phyloP scores from a whole-genome alignment of 2,113 vertebrate species.

The Prunella fulvescens region DNA sequence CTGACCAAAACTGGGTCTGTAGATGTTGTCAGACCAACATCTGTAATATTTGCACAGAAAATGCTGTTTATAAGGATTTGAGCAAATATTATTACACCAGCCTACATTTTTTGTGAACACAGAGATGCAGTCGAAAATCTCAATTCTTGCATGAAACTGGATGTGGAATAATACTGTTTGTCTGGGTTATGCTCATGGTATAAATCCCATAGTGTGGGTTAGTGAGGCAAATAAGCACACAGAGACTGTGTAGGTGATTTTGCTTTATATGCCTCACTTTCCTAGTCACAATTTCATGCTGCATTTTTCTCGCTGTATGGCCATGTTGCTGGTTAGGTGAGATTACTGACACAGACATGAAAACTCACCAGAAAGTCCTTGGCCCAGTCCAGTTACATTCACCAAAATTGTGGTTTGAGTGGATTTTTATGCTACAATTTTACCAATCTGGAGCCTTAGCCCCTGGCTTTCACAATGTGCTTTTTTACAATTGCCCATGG shows the following conservation, averaged over 20 bases:
- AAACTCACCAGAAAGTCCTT: background rate
- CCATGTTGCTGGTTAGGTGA: background rate
- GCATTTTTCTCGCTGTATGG: background rate
- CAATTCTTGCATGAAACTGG: background rate
- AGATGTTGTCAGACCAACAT: fast-evolving
- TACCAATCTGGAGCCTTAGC: background rate
- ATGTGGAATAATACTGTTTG: conserved; percentile 27
- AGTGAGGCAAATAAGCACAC: background rate
- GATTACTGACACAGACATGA: background rate
- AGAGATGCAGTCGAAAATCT: background rate
- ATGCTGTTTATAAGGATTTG: background rate
- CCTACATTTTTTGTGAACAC: background rate
- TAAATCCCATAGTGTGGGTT: background rate
- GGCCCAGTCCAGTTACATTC: background rate
- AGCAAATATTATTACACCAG: background rate
- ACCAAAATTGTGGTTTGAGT: background rate
- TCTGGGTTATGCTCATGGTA: background rate
- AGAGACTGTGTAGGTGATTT: background rate
- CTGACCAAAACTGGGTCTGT: background rate
- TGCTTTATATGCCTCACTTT: background rate
- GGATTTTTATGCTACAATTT: background rate
- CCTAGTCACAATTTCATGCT: background rate
- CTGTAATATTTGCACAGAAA: background rate
- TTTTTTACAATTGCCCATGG: background rate
- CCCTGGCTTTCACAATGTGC: background rate